Base-by-base conservation (phyloP, 2,797 vertebrate species). In the Tiaroga cobitis region DNA sequence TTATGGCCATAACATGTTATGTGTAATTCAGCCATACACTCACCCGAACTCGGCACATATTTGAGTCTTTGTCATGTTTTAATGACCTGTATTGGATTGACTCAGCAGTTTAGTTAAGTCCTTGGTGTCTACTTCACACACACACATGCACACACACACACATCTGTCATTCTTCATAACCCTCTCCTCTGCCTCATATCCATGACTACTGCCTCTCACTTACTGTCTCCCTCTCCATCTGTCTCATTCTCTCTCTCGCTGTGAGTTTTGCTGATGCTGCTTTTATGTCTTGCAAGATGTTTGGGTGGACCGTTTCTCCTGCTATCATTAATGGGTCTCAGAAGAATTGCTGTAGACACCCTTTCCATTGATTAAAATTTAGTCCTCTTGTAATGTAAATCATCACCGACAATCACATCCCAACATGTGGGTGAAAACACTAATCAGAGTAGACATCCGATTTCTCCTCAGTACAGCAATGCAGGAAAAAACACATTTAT, bases 71-170 rank as follows among this genome's bases (percentile, higher is more conserved):
- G n/a, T 70, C 41, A 63, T 76, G 81, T 72, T 81, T 85, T 87
- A 89, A 89, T 82, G 49, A 81, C 39, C 81, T 83, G 65, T n/a
- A 78, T 67, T 81, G 73, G 37, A 81, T 68, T 85, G 83, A 72
- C 70, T 89, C 83, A 89, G 80, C 34, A 16, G 37, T 77, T 39
- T 75, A 67, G 68, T 74, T 21, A 21, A 15, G 72, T 81, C 83
- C 18, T 81, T 43, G 65, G 82, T 79, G 88, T 68, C 63, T 70
- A 56, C 37, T 81, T 68, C 56, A 65, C 77, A 73, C 15, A 41
- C 10, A 51, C 21, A 63, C 19, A 19, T 34, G 10, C 32, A 37
- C n/a, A 13, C 59, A 61, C 56, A 61, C n/a, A 63, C 61, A 16
- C 2, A 16, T 21, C 26, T 59, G 39, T 73, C 11, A 32, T 8